Evolutionary conservation across 1,140 invertebrate species (phyloP).

Genomic region (Mycetomoellerius zeteki): DNA sequence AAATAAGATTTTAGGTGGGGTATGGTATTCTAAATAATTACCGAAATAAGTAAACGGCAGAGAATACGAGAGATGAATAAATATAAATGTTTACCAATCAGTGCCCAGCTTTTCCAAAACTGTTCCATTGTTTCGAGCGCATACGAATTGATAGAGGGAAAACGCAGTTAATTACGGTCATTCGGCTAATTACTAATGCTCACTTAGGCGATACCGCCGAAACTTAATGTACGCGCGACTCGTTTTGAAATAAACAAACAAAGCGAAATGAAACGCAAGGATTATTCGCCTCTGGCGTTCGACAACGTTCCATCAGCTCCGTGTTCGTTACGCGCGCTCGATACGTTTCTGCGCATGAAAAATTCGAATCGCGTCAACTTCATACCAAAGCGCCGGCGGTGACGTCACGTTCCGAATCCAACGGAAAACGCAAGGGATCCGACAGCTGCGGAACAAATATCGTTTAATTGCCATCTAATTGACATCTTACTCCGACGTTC

Average conservation of each 20-base stretch:
- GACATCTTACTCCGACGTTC: neutral
- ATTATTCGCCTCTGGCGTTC: neutral
- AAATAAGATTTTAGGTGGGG: too few relatives aligned
- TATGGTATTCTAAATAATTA: too few relatives aligned
- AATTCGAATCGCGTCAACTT: neutral
- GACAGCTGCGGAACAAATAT: neutral
- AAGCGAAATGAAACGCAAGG: constrained; percentile 1
- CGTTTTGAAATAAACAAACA: constrained; percentile 14
- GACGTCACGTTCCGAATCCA: neutral
- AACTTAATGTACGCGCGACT: neutral
- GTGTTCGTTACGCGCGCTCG: neutral
- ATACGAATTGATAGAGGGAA: neutral
- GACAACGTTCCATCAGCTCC: neutral
- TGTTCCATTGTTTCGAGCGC: neutral
- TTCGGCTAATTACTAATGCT: constrained; percentile 22
- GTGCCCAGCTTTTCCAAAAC: neutral
- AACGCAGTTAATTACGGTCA: constrained; percentile 9
- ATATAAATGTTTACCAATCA: constrained; percentile 42
- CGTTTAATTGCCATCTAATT: constrained; percentile 8
- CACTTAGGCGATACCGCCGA: neutral
- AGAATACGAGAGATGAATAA: neutral
- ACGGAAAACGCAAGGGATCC: neutral
- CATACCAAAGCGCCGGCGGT: neutral
- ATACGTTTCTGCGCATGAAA: neutral
- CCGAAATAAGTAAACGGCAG: too few relatives aligned